Percentiles rank a stretch among this genome's conserved stretches.
These are phyloP conservation scores for Pseudochromis fuscus DNA, from an alignment of 2,797 vertebrate genomes.

Conservation along the genomic window DNA sequence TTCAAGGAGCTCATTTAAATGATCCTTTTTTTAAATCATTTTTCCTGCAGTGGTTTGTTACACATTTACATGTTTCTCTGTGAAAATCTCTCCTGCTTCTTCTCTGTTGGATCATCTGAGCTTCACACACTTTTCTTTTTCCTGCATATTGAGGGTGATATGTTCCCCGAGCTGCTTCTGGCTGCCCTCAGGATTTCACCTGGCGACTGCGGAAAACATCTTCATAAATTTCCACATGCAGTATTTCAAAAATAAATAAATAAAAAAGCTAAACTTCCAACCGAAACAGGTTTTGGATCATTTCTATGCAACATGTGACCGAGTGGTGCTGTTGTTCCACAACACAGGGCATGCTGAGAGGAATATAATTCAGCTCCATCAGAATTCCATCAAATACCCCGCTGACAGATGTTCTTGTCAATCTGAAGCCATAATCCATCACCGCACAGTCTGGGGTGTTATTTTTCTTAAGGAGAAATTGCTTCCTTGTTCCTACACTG, in stretches of 20 bases:
- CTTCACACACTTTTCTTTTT: conserved; percentile 3
- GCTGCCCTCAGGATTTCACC: neutral
- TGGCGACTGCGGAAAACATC: neutral
- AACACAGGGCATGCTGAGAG: conserved; percentile 15
- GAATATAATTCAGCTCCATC: conserved; percentile 50
- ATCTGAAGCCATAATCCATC: conserved; percentile 55
- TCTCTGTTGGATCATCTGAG: conserved; percentile 16
- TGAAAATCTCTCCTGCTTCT: neutral
- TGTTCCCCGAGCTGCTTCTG: conserved; percentile 2
- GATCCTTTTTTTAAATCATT: neutral
- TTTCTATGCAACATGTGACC: conserved; percentile 30
- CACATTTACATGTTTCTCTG: conserved; percentile 34
- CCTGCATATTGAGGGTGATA: too few relatives aligned
- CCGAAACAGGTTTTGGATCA: neutral
- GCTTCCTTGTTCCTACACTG: conserved; percentile 33
- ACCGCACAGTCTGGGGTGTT: conserved; percentile 46
- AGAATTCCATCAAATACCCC: conserved; percentile 63
- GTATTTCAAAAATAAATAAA: neutral
- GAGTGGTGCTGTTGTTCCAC: conserved; percentile 31
- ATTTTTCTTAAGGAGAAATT: conserved; percentile 54
- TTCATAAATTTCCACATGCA: conserved; percentile 15
- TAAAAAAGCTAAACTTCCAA: too few relatives aligned
- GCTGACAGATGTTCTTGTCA: conserved; percentile 59
- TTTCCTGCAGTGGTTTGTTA: conserved; percentile 24
- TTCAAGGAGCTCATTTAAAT: conserved; percentile 51